phyloP scores from a whole-genome alignment of 2,113 vertebrate species.

The Calidris pygmaea region DNA sequence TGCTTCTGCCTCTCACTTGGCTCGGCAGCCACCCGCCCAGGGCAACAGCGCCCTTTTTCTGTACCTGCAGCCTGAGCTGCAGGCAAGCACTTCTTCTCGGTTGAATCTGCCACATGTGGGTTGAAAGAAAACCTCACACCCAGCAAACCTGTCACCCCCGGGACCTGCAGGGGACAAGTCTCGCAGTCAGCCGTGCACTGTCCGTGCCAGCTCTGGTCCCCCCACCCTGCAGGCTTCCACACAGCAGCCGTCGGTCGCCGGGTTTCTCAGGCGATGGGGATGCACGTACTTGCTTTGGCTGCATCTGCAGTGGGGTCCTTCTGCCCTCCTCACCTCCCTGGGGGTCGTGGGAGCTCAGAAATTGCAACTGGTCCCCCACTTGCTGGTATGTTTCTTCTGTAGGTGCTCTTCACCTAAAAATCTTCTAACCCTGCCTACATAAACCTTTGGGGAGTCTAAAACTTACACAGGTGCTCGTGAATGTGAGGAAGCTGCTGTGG shows the following conservation, averaged over 20 bases:
- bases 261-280: background rate
- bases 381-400: fast-evolving
- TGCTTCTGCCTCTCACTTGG: background rate
- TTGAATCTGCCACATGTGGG: background rate
- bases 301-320: background rate
- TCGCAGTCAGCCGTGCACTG: fast-evolving
- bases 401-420: background rate
- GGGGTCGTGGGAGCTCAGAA: background rate
- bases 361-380: fast-evolving
- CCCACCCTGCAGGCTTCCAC: fast-evolving
- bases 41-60: background rate
- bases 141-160: background rate
- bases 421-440: background rate
- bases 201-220: fast-evolving
- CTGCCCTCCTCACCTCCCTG: background rate
- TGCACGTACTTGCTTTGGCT: background rate
- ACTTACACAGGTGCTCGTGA: background rate
- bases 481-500: background rate
- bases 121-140: background rate
- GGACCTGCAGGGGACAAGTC: background rate
- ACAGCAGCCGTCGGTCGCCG: fast-evolving
- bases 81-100: background rate
- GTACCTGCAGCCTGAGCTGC: background rate
- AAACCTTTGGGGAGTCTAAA: background rate
- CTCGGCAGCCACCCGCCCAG: fast-evolving